These are phyloP conservation scores for Melanotaenia duboulayi DNA, from an alignment of 2,113 vertebrate species.

Conservation along the genomic window DNA sequence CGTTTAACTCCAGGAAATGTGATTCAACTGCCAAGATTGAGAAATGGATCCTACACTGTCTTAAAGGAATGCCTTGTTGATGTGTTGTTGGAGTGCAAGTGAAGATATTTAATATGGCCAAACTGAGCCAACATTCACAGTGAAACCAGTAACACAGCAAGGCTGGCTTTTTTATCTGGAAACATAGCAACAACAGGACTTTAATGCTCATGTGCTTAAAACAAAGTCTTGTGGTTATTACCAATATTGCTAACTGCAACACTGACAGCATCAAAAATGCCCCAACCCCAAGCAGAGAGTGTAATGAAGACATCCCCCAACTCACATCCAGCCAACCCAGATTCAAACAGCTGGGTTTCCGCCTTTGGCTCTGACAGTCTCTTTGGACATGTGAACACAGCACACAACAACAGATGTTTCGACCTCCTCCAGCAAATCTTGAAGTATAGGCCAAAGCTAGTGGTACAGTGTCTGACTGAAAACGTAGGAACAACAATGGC, in stretches of 20 bases:
- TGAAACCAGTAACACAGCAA: constrained; percentile 11
- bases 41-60: constrained; percentile 52
- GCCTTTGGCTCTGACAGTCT: constrained; percentile 62
- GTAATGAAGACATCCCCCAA: constrained; percentile 46
- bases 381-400: constrained; percentile 49
- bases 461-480: constrained; percentile 9
- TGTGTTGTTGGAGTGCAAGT: constrained; percentile 39
- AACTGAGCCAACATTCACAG: constrained; percentile 14
- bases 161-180: constrained; percentile 5
- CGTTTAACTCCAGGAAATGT: constrained; percentile 49
- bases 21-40: constrained; percentile 43
- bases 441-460: constrained; percentile 32
- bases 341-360: constrained; percentile 64
- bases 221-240: neutral
- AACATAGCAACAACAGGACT: constrained; percentile 3
- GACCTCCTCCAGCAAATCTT: constrained; percentile 50
- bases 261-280: constrained; percentile 11
- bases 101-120: constrained; percentile 15
- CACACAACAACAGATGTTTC: constrained; percentile 71
- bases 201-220: neutral
- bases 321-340: constrained; percentile 35
- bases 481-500: constrained; percentile 1
- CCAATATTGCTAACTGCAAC: neutral
- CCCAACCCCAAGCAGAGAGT: constrained; percentile 9
- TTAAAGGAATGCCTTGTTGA: constrained; percentile 57